phyloP scores from a whole-genome alignment of 2,797 vertebrate genomes.

The Periophthalmus magnuspinnatus region DNA sequence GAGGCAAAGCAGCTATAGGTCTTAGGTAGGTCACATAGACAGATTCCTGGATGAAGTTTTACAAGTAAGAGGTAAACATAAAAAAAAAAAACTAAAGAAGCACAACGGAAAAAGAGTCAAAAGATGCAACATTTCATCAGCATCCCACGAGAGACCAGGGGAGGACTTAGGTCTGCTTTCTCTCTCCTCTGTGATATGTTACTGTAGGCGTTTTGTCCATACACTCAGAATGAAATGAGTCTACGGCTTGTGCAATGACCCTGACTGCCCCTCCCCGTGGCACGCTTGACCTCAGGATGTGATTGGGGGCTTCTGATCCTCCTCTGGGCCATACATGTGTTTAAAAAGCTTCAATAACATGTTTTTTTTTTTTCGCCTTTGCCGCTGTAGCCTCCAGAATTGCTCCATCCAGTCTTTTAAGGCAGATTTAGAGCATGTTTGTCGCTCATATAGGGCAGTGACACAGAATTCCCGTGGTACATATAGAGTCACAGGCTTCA shows the following conservation, averaged over 20 bases:
- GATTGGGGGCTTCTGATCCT: conserved; percentile 55
- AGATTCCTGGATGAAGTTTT: neutral
- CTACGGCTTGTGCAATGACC: conserved; percentile 53
- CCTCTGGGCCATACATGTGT: conserved; percentile 49
- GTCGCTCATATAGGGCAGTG: conserved; percentile 20
- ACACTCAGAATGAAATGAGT: conserved; percentile 43
- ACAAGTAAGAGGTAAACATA: neutral
- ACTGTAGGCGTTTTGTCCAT: conserved; percentile 35
- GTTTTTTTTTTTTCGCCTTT: conserved; percentile 28
- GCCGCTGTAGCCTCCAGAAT: neutral
- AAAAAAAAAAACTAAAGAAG: conserved; percentile 5
- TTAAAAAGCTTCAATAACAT: conserved; percentile 38
- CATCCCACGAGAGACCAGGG: conserved; percentile 25
- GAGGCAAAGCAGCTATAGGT: neutral
- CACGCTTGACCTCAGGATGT: conserved; percentile 57
- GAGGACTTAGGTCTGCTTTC: conserved; percentile 35
- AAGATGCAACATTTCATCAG: neutral
- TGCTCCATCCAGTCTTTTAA: conserved; percentile 11
- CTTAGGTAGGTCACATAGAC: neutral
- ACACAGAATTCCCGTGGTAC: conserved; percentile 41
- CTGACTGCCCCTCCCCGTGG: conserved; percentile 41
- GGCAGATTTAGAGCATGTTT: conserved; percentile 36
- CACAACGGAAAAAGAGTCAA: conserved; percentile 1
- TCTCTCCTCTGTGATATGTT: conserved; percentile 32
- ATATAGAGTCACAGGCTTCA: conserved; percentile 22